phyloP scores from a whole-genome alignment of 1,140 invertebrate species.

The Drosophila equinoxialis region DNA sequence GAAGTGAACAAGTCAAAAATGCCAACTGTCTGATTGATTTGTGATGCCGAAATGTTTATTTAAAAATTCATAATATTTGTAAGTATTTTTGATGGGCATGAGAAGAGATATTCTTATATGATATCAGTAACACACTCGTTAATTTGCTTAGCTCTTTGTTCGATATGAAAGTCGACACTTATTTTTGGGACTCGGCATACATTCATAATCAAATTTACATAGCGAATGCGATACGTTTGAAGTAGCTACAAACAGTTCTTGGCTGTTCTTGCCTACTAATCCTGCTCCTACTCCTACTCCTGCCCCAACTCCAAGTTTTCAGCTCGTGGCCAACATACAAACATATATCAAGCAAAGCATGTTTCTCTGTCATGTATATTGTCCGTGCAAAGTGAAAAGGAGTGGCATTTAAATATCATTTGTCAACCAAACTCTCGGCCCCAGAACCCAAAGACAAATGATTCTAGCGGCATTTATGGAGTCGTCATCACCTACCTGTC shows the following conservation, averaged over 20 bases:
- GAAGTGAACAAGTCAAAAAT: conserved; percentile 36
- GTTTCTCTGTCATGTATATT: conserved; percentile 20
- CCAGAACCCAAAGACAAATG: conserved; percentile 63
- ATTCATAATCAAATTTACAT: conserved; percentile 69
- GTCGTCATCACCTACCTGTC: conserved; percentile 26
- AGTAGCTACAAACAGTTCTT: conserved; percentile 22
- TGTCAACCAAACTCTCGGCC: conserved; percentile 48
- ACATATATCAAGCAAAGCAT: conserved; percentile 21
- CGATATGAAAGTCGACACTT: conserved; percentile 42
- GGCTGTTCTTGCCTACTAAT: neutral
- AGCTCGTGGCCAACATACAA: neutral
- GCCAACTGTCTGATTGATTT: conserved; percentile 68
- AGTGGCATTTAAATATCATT: conserved; percentile 66
- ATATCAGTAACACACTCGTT: conserved; percentile 73
- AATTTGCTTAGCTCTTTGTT: conserved; percentile 60
- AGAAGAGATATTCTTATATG: neutral
- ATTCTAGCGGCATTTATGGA: conserved; percentile 25
- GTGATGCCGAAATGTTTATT: conserved; percentile 50
- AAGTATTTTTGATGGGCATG: neutral
- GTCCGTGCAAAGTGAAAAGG: neutral
- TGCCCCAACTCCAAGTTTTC: neutral
- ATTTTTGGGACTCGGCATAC: conserved; percentile 13
- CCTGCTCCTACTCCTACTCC: neutral
- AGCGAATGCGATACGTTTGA: conserved; percentile 52
- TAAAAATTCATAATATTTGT: conserved; percentile 53